Percentiles rank a stretch among this genome's conserved stretches.
Conservation (phyloP, 2,113 vertebrate genomes). For the Plotosus lineatus region DNA sequence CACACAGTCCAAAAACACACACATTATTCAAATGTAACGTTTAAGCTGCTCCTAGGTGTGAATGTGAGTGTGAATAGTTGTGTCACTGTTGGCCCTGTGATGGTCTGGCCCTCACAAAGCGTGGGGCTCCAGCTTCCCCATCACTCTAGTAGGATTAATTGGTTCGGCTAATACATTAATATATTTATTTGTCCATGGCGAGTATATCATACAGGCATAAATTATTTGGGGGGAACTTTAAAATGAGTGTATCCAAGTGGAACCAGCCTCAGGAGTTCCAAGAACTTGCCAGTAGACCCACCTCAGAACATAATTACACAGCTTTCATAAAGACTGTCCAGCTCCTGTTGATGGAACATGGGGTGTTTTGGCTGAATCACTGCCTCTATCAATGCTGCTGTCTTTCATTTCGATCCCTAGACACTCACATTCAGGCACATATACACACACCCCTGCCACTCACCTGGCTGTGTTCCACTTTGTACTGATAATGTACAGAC, state of each 20-base stretch:
- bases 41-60: too few relatives aligned
- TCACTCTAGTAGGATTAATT: too few relatives aligned
- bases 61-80: too few relatives aligned
- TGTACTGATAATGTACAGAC: conserved; percentile 2
- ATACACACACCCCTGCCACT: neutral
- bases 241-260: neutral
- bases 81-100: too few relatives aligned
- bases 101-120: too few relatives aligned
- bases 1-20: too few relatives aligned
- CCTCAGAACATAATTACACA: conserved; percentile 1
- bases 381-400: conserved; percentile 19
- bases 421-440: conserved; percentile 9
- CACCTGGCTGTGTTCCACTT: neutral
- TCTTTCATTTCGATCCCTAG: conserved; percentile 6
- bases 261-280: neutral
- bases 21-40: too few relatives aligned
- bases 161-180: too few relatives aligned
- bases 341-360: neutral
- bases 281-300: neutral
- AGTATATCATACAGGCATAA: too few relatives aligned
- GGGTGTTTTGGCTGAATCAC: neutral
- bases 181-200: too few relatives aligned
- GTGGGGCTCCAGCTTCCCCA: too few relatives aligned
- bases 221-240: neutral
- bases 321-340: neutral